These are phyloP conservation scores for Hylomyscus alleni DNA, from an alignment of 2,797 vertebrate species.

Conservation along the genomic window DNA sequence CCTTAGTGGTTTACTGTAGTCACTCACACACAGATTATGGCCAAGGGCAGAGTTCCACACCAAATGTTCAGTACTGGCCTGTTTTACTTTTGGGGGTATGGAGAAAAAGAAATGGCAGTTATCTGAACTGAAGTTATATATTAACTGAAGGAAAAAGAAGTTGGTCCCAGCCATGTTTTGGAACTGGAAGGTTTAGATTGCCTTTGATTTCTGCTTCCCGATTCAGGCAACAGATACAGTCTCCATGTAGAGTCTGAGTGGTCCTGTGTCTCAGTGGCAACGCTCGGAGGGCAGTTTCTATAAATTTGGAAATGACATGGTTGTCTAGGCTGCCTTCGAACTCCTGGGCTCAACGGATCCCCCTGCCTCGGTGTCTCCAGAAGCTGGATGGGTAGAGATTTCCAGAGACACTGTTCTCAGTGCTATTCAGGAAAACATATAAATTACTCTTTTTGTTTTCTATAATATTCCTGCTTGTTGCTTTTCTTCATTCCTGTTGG, in stretches of 20 bases:
- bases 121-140: too few species aligned
- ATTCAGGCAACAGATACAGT: neutral
- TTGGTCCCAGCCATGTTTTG: neutral
- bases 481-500: neutral
- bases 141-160: neutral
- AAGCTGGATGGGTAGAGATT: neutral
- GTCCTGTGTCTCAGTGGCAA: neutral
- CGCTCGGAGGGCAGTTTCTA: neutral
- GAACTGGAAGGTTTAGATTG: neutral
- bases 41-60: slow-evolving; percentile 36
- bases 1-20: neutral
- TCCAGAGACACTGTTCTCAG: neutral
- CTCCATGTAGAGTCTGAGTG: neutral
- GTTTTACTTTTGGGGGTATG: neutral
- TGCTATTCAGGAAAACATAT: neutral
- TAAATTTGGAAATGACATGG: neutral
- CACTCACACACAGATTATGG: slow-evolving; percentile 6
- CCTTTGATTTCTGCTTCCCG: neutral
- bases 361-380: neutral
- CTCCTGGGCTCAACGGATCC: neutral
- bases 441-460: neutral
- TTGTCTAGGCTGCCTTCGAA: neutral
- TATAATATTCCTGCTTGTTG: neutral
- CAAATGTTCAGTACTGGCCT: slow-evolving; percentile 34
- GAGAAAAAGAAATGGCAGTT: slow-evolving; percentile 1